Evolutionary conservation across 1,140 invertebrate genomes (phyloP), one percentile per base, ranked within the genome.

Genomic region (Plectrocnemia conspersa): DNA sequence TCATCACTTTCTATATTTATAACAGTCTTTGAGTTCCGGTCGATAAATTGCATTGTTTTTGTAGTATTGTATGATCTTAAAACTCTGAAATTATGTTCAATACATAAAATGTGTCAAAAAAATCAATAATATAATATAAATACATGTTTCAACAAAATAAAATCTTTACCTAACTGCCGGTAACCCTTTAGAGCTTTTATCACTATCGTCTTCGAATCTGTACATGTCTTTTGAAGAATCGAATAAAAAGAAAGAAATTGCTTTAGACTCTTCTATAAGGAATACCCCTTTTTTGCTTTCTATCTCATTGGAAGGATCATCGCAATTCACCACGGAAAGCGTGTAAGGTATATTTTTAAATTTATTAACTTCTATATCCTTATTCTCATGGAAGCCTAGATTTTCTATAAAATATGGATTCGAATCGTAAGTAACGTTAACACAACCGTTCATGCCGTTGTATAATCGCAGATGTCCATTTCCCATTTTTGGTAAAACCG

Each of bases 401-500:
- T 11, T 18, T 64, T 56, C 0, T 46, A 5, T 3, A 3, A 62
- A 19, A 27, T 48, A 21, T 4, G 6, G 23, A 15, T 52, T 40
- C 29, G 33, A 18, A 32, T 50, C 24, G 11, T 45, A 19, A 48
- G 36, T 56, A n/a, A 50, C 23, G 10, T 13, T 32, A 2, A 59
- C 22, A 13, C 55, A 46, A 36, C 57, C 54, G 15, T 54, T 40
- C n/a, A 42, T 53, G 5, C 47, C 49, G 24, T 60, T 90, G 61
- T 81, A 85, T 36, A 89, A 67, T 49, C 83, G 74, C 23, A 89
- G 42, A 64, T 87, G 84, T 1, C 74, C 70, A 16, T 79, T 62
- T 21, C 77, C 77, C 22, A 54, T 9, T n/a, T 66, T 61, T 6
- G 86, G 80, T 24, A 82, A 50, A 5, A 77, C 63, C 2, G 84